Conservation (phyloP, 2,113 vertebrate genomes). For the western clawed frog (Xenopus tropicalis) region DNA sequence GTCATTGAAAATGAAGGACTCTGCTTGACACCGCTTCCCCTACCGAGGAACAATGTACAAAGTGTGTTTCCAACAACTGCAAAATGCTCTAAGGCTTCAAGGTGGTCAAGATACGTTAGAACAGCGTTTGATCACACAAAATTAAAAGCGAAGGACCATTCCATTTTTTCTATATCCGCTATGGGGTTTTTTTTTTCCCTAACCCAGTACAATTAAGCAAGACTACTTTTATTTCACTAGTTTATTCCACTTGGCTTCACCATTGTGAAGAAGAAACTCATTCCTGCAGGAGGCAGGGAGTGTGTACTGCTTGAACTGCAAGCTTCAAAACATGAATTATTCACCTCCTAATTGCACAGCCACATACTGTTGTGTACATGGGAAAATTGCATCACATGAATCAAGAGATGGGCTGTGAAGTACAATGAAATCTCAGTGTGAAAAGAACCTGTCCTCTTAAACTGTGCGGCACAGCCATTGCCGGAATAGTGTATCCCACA, state of each 20-base stretch:
- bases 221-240: slow-evolving; percentile 46
- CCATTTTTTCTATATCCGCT: slow-evolving; percentile 45
- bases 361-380: slow-evolving; percentile 53
- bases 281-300: slow-evolving; percentile 49
- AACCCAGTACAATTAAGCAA: slow-evolving; percentile 48
- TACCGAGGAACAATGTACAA: slow-evolving; percentile 2
- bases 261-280: slow-evolving; percentile 52
- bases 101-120: slow-evolving; percentile 49
- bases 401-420: slow-evolving; percentile 43
- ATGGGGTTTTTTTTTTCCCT: slow-evolving; percentile 3
- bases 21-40: slow-evolving; percentile 8
- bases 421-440: slow-evolving; percentile 46
- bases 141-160: slow-evolving; percentile 47
- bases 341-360: slow-evolving; percentile 56
- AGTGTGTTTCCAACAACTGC: slow-evolving; percentile 9
- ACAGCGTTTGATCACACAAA: slow-evolving; percentile 46
- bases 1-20: slow-evolving; percentile 6
- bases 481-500: no score
- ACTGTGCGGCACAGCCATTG: neutral
- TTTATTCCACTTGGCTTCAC: slow-evolving; percentile 62
- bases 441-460: slow-evolving; percentile 37
- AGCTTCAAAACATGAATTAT: slow-evolving; percentile 56
- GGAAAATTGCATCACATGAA: slow-evolving; percentile 54
- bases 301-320: slow-evolving; percentile 46
- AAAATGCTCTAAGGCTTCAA: slow-evolving; percentile 54